phyloP scores from a whole-genome alignment of 2,113 vertebrate genomes.

The Calcarius ornatus region DNA sequence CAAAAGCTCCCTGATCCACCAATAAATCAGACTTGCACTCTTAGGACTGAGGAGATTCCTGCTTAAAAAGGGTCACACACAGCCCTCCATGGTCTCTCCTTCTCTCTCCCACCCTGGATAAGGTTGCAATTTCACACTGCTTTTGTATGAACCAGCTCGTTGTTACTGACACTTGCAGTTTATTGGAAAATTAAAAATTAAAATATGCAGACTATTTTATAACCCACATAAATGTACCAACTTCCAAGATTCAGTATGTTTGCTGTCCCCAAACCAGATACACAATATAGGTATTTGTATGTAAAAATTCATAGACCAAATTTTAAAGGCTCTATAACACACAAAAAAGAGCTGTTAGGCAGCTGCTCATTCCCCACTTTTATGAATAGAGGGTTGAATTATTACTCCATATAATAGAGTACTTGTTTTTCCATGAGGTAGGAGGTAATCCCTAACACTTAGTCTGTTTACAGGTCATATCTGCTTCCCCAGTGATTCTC shows the following conservation, averaged over 20 bases:
- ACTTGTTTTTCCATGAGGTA: conserved; percentile 20
- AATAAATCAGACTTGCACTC: background rate
- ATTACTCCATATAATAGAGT: background rate
- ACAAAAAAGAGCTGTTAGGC: background rate
- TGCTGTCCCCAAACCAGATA: background rate
- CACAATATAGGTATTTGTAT: conserved; percentile 35
- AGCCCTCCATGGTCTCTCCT: background rate
- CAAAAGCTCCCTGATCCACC: background rate
- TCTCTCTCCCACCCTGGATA: background rate
- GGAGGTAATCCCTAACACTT: conserved; percentile 18
- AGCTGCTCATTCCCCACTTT: background rate
- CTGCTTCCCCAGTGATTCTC: background rate
- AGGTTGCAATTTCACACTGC: background rate
- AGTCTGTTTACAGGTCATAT: background rate
- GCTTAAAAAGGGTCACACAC: background rate
- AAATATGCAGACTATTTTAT: conserved; percentile 37
- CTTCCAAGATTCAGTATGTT: background rate
- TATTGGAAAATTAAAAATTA: conserved; percentile 23
- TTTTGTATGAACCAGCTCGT: background rate
- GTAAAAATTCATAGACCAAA: background rate
- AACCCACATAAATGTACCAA: background rate
- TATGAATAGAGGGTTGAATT: background rate
- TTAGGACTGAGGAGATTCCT: background rate
- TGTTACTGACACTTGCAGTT: background rate
- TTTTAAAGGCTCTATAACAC: conserved; percentile 15